Evolutionary conservation across 2,888 invertebrate genomes (phyloP).

Genomic region (Amblyteles armatorius): DNA sequence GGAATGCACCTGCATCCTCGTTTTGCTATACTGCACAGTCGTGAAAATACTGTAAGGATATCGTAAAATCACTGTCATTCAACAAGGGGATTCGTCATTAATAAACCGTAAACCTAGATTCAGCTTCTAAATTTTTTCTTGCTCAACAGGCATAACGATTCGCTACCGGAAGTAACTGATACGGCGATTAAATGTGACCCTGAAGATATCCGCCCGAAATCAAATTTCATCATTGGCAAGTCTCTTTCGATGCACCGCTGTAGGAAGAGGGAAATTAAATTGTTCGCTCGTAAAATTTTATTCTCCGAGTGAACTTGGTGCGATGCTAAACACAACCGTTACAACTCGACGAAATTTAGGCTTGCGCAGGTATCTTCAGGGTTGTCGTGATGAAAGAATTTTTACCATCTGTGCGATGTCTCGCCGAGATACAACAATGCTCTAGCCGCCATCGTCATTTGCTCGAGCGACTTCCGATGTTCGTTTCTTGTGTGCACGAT

Average conservation of each 20-base stretch:
- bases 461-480: not conserved
- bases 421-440: constrained; percentile 73
- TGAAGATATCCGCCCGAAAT: too few species aligned
- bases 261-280: too few species aligned
- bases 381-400: not conserved
- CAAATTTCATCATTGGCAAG: not conserved
- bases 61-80: constrained; percentile 45
- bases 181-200: too few species aligned
- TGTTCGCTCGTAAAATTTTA: too few species aligned
- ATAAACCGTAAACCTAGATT: not conserved
- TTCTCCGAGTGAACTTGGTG: too few species aligned
- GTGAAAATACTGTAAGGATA: constrained; percentile 76
- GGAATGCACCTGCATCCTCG: constrained; percentile 70
- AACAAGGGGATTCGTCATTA: not conserved
- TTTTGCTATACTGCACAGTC: constrained; percentile 70
- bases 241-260: too few species aligned
- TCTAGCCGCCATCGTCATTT: constrained; percentile 74
- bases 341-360: not conserved
- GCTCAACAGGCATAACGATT: too few species aligned
- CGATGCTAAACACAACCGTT: too few species aligned
- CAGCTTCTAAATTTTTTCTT: not conserved
- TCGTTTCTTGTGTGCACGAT: not conserved
- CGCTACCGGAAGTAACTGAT: too few species aligned
- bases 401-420: constrained; percentile 76
- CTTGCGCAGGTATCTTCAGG: not conserved